phyloP scores from a whole-genome alignment of 2,113 vertebrate genomes.

The Sturnus vulgaris region DNA sequence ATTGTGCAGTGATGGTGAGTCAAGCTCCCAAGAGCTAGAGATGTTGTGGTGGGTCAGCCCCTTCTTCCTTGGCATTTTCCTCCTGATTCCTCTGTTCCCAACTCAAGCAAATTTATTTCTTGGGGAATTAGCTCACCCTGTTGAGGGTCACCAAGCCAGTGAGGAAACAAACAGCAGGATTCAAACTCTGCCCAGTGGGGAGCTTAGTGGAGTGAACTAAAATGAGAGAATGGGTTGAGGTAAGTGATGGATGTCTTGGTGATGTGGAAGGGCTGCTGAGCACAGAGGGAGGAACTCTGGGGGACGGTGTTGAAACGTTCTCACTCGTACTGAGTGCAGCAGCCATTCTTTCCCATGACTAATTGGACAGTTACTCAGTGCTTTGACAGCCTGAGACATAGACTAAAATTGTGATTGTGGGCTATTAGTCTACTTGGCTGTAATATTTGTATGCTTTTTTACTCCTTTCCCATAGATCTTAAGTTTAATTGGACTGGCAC shows the following conservation, averaged over 20 bases:
- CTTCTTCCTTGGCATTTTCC: background rate
- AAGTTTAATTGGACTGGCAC: constrained; percentile 57
- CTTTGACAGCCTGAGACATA: constrained; percentile 48
- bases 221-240: background rate
- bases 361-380: constrained; percentile 62
- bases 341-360: constrained; percentile 52
- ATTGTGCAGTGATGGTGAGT: background rate
- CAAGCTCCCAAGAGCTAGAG: background rate
- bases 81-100: background rate
- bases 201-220: background rate
- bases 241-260: background rate
- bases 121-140: background rate
- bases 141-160: background rate
- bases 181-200: background rate
- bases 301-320: constrained; percentile 16
- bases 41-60: background rate
- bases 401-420: constrained; percentile 56
- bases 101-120: background rate
- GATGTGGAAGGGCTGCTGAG: background rate
- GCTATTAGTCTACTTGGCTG: constrained; percentile 60
- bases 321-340: background rate
- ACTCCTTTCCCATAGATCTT: constrained; percentile 45
- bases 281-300: constrained; percentile 1
- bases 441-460: constrained; percentile 53
- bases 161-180: background rate